These are phyloP conservation scores for Coenonympha arcania DNA, from an alignment of 2,888 invertebrate genomes.

Conservation along the genomic window DNA sequence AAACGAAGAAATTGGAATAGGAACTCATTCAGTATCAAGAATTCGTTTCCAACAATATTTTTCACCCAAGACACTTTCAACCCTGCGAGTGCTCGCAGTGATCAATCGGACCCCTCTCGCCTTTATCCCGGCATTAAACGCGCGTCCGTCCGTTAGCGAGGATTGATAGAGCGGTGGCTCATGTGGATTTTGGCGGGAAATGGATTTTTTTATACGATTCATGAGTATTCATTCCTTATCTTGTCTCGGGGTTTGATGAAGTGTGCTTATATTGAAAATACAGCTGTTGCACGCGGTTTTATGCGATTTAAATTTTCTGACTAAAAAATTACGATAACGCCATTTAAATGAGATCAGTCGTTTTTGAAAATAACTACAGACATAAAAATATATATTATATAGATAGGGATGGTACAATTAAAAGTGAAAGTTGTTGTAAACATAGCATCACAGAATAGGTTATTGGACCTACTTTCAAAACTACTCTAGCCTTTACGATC, in stretches of 20 bases:
- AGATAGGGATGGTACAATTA: no score
- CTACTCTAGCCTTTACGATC: no score
- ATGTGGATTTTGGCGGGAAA: conserved; percentile 32
- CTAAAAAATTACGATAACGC: no score
- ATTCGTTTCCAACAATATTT: not conserved
- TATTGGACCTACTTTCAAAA: no score
- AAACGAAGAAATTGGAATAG: no score
- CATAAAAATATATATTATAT: no score
- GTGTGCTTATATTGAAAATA: not conserved
- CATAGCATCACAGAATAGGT: no score
- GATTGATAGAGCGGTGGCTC: conserved; percentile 36
- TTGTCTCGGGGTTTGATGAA: not conserved
- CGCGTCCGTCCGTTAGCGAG: conserved; percentile 24
- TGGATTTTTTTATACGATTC: conserved; percentile 27
- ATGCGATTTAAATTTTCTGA: not conserved
- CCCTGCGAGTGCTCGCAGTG: conserved; percentile 13
- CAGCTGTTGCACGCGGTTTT: not conserved
- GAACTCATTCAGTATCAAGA: no score
- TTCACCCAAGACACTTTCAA: not conserved
- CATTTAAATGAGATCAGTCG: no score
- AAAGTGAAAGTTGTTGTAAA: no score
- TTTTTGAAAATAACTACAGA: no score
- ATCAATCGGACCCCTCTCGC: conserved; percentile 22
- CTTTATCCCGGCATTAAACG: conserved; percentile 29
- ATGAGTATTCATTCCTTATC: not conserved